Evolutionary conservation across 2,113 vertebrate genomes (phyloP), one percentile per base, ranked within the genome.

Genomic region (Alouatta palliata): DNA sequence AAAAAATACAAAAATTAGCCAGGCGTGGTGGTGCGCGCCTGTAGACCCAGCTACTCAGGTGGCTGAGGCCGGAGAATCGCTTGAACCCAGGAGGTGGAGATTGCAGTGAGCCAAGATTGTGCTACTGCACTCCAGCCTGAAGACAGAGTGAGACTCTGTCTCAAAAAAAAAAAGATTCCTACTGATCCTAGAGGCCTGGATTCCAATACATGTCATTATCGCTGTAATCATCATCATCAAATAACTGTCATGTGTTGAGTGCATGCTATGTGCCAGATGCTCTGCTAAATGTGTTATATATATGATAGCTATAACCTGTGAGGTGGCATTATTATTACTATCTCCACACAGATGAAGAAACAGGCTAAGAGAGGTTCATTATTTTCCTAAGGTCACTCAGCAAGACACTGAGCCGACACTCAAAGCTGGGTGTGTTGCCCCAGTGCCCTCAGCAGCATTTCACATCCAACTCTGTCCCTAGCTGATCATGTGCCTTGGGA

Each of bases 221-320:
- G 3, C 21, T 20, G 2, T 37, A 23, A 32, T 13, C 30, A 23
- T 49, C n/a, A 64, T 21, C 61, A 27, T 52, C 81, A 80, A 80
- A 30, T 0, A 54, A 45, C 45, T 40, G 1, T 27, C 20, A 4
- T 37, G 23, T 21, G 81, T n/a, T 32, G 23, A 37, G 20, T 32
- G 23, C 25, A 6, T 37, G 75, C 45, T n/a, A 1, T 7, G 11
- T 19, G 12, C 19, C 54, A 82, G 37, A 30, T 4, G 17, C 40
- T 58, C 45, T 49, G 32, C 37, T 75, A 85, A 79, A 10, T 13
- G 52, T 58, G 68, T 73, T 40, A 56, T 20, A 19, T 12, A 12
- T 17, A 21, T 5, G 76, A 54, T 0, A 32, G 16, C 43, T 30
- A 3, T 9, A 27, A 52, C 5, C 25, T 3, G 5, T 0, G 37